These are phyloP conservation scores for Heliangelus exortis DNA, from an alignment of 2,797 vertebrate genomes.

Conservation along the genomic window DNA sequence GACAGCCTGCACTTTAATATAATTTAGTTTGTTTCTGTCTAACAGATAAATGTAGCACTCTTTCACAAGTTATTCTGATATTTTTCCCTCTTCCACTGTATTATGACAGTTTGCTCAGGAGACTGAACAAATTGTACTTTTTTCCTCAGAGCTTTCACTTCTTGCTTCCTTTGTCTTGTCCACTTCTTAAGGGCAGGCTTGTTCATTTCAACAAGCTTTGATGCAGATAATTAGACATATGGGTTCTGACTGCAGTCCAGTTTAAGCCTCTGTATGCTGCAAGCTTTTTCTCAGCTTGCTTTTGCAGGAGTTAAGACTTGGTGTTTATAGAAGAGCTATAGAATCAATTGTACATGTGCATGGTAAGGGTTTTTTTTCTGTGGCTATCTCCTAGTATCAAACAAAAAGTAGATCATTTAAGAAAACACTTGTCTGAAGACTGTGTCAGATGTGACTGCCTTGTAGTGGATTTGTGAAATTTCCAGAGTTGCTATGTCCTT, in stretches of 20 bases:
- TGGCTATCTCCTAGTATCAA: background rate
- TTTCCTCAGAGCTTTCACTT: background rate
- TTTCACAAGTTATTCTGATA: background rate
- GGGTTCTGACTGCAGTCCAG: background rate
- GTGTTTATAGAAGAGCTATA: background rate
- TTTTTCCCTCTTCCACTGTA: background rate
- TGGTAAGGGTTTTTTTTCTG: background rate
- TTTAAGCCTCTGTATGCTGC: background rate
- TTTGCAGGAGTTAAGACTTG: background rate
- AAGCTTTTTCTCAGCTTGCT: constrained; percentile 18
- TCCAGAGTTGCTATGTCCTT: background rate
- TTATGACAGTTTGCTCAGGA: background rate
- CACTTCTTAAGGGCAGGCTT: background rate
- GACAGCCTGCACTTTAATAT: background rate
- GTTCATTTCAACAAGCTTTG: background rate
- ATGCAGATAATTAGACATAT: background rate
- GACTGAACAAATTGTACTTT: background rate
- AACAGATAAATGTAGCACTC: background rate
- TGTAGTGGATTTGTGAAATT: background rate
- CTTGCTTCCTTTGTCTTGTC: background rate
- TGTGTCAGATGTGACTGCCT: background rate
- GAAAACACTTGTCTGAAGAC: background rate
- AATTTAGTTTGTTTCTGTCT: background rate
- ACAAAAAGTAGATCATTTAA: background rate
- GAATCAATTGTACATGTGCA: background rate